Evolutionary conservation across 2,797 vertebrate genomes (phyloP).

Genomic region (Echeneis naucrates): DNA sequence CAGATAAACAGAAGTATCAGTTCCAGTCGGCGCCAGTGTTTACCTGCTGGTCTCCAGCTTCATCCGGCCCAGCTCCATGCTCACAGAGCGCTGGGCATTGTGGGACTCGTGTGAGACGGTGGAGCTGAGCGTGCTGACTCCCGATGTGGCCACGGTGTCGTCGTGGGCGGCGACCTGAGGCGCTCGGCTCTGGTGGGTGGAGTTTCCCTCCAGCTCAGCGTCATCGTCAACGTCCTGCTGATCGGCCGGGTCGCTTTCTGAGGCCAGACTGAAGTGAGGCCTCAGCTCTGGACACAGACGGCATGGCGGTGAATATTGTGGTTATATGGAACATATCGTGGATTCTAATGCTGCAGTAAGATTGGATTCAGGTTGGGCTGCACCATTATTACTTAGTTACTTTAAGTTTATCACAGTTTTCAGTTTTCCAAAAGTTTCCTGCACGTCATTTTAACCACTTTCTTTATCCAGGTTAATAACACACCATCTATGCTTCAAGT

Average conservation of each 20-base stretch:
- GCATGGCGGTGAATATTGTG: background rate
- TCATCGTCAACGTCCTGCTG: constrained; percentile 92
- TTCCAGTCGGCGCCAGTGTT: background rate
- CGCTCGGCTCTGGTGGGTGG: constrained; percentile 81
- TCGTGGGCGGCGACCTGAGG: constrained; percentile 85
- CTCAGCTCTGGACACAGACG: constrained; percentile 87
- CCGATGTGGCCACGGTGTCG: constrained; percentile 94
- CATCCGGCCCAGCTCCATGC: constrained; percentile 93
- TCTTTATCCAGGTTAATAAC: background rate
- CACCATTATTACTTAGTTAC: too few species aligned
- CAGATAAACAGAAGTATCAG: background rate
- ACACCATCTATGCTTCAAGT: background rate
- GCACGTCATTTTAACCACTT: background rate
- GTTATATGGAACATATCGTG: background rate
- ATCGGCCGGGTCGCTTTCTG: constrained; percentile 94
- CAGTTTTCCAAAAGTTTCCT: background rate
- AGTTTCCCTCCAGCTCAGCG: constrained; percentile 79
- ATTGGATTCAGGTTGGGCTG: background rate
- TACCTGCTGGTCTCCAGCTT: constrained; percentile 96
- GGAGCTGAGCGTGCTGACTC: constrained; percentile 98
- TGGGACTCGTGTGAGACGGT: constrained; percentile 94
- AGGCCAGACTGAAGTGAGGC: constrained; percentile 96
- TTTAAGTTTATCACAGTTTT: too few species aligned
- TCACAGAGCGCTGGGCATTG: constrained; percentile 89
- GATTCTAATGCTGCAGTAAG: background rate